A percentile compares a stretch with the other conserved stretches of the same genome.
Evolutionary conservation across 1,140 invertebrate genomes (phyloP).

Genomic region (Saxidomus purpurata): DNA sequence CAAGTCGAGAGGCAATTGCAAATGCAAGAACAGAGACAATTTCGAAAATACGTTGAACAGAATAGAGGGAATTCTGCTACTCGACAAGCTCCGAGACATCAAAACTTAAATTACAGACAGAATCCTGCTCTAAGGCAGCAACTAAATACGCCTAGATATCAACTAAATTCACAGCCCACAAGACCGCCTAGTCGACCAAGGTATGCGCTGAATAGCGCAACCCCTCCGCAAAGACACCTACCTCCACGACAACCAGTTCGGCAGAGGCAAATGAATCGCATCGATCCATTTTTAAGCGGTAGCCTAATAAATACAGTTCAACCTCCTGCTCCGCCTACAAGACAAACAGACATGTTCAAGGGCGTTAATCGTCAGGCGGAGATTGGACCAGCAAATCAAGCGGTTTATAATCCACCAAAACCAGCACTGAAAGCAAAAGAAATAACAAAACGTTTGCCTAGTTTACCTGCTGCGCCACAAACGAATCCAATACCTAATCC

Average conservation of each 20-base stretch:
- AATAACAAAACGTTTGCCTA: no score
- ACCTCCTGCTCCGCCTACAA: not conserved
- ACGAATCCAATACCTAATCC: no score
- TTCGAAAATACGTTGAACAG: not conserved
- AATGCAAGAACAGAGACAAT: not conserved
- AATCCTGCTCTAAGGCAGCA: not conserved
- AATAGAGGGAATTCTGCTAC: not conserved
- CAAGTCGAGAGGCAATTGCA: not conserved
- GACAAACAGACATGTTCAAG: constrained; percentile 8
- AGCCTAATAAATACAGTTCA: not conserved
- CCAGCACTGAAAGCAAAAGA: no score
- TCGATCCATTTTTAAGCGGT: not conserved
- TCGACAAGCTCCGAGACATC: no score
- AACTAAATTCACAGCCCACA: not conserved
- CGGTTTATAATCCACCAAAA: no score
- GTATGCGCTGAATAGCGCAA: not conserved
- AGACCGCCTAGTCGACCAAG: not conserved
- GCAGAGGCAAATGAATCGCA: not conserved
- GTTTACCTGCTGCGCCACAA: no score
- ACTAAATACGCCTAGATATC: not conserved
- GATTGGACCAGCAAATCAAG: no score
- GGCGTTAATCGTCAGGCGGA: not conserved
- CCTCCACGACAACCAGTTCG: not conserved
- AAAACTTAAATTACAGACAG: no score
- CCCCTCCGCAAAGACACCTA: not conserved